These are phyloP conservation scores for Galerucella nymphaeae DNA, from an alignment of 2,888 invertebrate species.

Conservation along the genomic window DNA sequence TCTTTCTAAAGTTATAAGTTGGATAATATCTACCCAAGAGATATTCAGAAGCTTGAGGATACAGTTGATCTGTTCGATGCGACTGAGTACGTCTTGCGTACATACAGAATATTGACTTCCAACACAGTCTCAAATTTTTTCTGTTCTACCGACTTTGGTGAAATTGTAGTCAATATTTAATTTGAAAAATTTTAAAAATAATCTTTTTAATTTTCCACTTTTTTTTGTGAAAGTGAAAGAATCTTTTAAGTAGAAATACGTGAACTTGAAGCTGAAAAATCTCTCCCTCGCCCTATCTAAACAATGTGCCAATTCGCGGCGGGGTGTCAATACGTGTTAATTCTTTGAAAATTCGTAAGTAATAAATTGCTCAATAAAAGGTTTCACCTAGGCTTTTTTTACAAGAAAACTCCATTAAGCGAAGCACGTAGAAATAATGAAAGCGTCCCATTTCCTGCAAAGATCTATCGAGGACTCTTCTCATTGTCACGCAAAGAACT, in stretches of 20 bases:
- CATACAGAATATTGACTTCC: too few relatives aligned
- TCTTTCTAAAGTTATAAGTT: too few relatives aligned
- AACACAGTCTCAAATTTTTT: too few relatives aligned
- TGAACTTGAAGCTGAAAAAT: slow-evolving; percentile 15
- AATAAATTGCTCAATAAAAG: slow-evolving; percentile 63
- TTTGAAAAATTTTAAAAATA: background rate
- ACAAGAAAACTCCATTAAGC: slow-evolving; percentile 66
- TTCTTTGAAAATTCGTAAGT: slow-evolving; percentile 52
- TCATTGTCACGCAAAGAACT: slow-evolving; percentile 64
- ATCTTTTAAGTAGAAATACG: slow-evolving; percentile 4
- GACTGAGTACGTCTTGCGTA: too few relatives aligned
- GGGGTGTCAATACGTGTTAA: slow-evolving; percentile 53
- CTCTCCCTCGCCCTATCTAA: slow-evolving; percentile 7
- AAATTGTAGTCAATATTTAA: background rate
- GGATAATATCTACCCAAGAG: too few relatives aligned
- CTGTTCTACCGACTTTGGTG: background rate
- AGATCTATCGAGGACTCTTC: slow-evolving; percentile 48
- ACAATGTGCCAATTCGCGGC: slow-evolving; percentile 20
- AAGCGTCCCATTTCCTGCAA: slow-evolving; percentile 64
- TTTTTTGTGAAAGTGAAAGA: background rate
- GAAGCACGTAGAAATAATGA: slow-evolving; percentile 65
- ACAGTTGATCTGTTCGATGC: too few relatives aligned
- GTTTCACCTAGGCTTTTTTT: slow-evolving; percentile 64
- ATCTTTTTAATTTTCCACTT: background rate
- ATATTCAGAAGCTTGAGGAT: too few relatives aligned